A percentile compares a stretch with the other conserved stretches of the same genome.
phyloP scores from a whole-genome alignment of 2,888 invertebrate genomes.

The Baronia brevicornis region DNA sequence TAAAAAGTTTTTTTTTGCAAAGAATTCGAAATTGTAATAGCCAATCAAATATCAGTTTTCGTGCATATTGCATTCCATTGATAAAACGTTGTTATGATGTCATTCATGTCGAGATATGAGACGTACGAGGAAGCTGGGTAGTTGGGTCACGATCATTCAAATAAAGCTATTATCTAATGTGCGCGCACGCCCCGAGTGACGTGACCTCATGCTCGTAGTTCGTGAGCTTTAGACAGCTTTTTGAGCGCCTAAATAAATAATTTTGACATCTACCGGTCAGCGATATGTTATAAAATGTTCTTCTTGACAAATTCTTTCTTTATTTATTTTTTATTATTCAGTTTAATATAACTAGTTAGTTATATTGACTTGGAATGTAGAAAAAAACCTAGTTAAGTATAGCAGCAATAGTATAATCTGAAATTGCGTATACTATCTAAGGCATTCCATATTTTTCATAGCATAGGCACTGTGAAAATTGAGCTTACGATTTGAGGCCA shows the following conservation, averaged over 20 bases:
- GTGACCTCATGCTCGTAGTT: conserved; percentile 35
- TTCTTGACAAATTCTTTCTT: conserved; percentile 5
- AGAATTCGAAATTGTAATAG: too few relatives aligned
- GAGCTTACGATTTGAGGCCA: too few relatives aligned
- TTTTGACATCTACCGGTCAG: conserved; percentile 12
- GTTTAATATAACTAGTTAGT: too few relatives aligned
- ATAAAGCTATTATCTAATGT: conserved; percentile 39
- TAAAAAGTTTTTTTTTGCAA: too few relatives aligned
- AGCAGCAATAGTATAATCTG: too few relatives aligned
- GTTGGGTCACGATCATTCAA: conserved; percentile 34
- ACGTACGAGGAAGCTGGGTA: conserved; percentile 39
- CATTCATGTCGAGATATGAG: conserved; percentile 29
- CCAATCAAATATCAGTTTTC: too few relatives aligned
- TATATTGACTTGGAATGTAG: too few relatives aligned
- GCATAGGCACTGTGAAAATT: too few relatives aligned
- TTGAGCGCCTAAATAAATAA: conserved; percentile 17
- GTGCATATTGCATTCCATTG: conserved; percentile 29
- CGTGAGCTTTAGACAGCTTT: conserved; percentile 14
- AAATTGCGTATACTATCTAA: too few relatives aligned
- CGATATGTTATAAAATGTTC: conserved; percentile 1
- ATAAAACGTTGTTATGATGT: conserved; percentile 32
- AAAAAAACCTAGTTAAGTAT: too few relatives aligned
- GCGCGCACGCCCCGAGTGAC: conserved; percentile 30
- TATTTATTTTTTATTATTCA: too few relatives aligned
- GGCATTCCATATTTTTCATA: too few relatives aligned